phyloP scores from a whole-genome alignment of 2,888 invertebrate species.

The Caenorhabditis doughertyi region DNA sequence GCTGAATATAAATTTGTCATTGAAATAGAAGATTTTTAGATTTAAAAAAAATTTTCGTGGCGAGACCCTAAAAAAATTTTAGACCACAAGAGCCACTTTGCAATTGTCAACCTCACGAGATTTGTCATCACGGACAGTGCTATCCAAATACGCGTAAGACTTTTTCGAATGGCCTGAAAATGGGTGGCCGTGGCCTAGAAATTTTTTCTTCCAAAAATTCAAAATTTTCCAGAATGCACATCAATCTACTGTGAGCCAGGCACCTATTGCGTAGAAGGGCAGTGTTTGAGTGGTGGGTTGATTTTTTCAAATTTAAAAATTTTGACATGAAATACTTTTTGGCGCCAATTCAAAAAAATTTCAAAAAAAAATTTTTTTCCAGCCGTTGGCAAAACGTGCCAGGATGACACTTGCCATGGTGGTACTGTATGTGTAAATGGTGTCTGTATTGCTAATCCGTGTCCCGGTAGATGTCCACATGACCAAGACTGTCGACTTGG shows the following conservation, averaged over 20 bases:
- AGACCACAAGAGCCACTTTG: conserved; percentile 67
- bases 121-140: conserved; percentile 73
- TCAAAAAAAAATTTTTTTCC: conserved; percentile 27
- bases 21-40: too few species aligned
- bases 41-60: too few species aligned
- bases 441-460: conserved; percentile 72
- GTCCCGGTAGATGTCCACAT: conserved; percentile 71
- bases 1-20: too few species aligned
- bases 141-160: conserved; percentile 70
- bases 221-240: conserved; percentile 71
- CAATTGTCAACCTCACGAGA: conserved; percentile 70
- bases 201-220: background rate
- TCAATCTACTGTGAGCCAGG: conserved; percentile 71
- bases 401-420: conserved; percentile 69
- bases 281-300: conserved; percentile 68
- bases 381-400: conserved; percentile 67
- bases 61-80: too few species aligned
- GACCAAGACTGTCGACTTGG: conserved; percentile 79
- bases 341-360: background rate
- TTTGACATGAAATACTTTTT: background rate
- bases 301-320: background rate
- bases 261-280: conserved; percentile 71
- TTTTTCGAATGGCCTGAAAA: too few species aligned
- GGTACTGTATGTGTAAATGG: conserved; percentile 68
- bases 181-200: too few species aligned